Base-by-base conservation (phyloP, 2,888 invertebrate species). In the Synergus gifuensis region DNA sequence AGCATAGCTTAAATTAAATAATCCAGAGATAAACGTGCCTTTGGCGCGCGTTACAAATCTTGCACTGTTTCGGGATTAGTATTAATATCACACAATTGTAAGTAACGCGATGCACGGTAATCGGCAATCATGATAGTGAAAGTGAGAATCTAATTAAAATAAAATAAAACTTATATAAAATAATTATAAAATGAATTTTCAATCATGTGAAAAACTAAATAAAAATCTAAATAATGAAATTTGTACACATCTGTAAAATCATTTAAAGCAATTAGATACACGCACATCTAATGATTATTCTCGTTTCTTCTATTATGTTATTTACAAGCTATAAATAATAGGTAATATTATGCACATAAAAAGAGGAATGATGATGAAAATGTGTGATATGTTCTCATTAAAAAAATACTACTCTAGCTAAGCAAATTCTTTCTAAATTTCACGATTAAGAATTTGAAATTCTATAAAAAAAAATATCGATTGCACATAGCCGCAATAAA, bases 361-460 rank as follows among this genome's bases (percentile, higher is more conserved):
- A 73, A 77, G 78, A 76, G 77, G 64, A 66, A 67, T 78, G 16
- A 63, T 42, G 49, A 76, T 79, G 76, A 76, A 78, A 58, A 22
- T 66, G 18, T 67, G 79, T 82, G 78, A 79, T 78, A 77, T 73
- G 76, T 66, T 64, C 60, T 64, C 49, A 44, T 67, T 69, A 81
- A 82, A 77, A 67, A 78, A 76, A 81, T 44, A 46, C 78, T 80
- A 83, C 79, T 18, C 80, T 80, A 79, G 78, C 60, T 63, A 80
- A 40, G 16, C 2, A 36, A 44, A 44, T 18, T 66, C 18, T 66
- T 66, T 64, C 28, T 49, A 49, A 54, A 22, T 28, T 18, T 77
- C 36, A 46, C 16, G 28, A 63, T 16, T 49, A 77, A 63, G 42
- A 40, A 40, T 63, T 16, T 36, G 8, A 28, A 54, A 16, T 40